Percentiles rank a stretch among this genome's conserved stretches.
Evolutionary conservation across 1,140 invertebrate species (phyloP).

Genomic region (Hylaeus volcanicus): DNA sequence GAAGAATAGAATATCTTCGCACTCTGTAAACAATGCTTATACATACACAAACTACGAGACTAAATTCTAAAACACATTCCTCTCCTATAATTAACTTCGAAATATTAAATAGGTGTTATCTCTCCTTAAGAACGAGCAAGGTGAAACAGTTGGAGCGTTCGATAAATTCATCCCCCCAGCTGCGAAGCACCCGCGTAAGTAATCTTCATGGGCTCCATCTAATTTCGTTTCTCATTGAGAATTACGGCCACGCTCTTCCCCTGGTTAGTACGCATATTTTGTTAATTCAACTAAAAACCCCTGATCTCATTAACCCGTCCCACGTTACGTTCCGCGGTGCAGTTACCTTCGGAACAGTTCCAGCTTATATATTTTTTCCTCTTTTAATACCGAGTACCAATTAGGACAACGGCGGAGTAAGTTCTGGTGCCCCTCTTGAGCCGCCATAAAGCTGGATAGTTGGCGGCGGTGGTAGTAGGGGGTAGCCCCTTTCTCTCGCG

Average conservation of each 20-base stretch:
- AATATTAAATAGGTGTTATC: no score
- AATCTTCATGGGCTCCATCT: slow-evolving; percentile 18
- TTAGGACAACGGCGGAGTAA: slow-evolving; percentile 58
- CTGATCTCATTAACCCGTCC: slow-evolving; percentile 51
- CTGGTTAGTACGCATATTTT: slow-evolving; percentile 43
- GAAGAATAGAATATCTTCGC: no score
- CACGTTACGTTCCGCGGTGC: slow-evolving; percentile 35
- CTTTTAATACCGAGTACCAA: slow-evolving; percentile 61
- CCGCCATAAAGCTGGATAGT: slow-evolving; percentile 55
- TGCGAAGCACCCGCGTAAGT: not conserved
- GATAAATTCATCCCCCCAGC: not conserved
- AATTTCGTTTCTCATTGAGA: slow-evolving; percentile 46
- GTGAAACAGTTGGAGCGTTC: not conserved
- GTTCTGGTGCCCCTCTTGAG: slow-evolving; percentile 59
- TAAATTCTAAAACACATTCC: no score
- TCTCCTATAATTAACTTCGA: no score
- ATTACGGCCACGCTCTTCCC: slow-evolving; percentile 37
- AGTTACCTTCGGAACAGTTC: slow-evolving; percentile 45
- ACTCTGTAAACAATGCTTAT: no score
- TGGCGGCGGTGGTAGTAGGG: slow-evolving; percentile 28
- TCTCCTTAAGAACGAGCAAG: no score
- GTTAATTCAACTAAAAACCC: slow-evolving; percentile 54
- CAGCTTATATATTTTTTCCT: slow-evolving; percentile 30
- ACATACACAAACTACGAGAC: no score
- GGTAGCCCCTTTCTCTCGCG: slow-evolving; percentile 41